These are phyloP conservation scores for Galbula dea DNA, from an alignment of 2,113 vertebrate species.

Conservation along the genomic window DNA sequence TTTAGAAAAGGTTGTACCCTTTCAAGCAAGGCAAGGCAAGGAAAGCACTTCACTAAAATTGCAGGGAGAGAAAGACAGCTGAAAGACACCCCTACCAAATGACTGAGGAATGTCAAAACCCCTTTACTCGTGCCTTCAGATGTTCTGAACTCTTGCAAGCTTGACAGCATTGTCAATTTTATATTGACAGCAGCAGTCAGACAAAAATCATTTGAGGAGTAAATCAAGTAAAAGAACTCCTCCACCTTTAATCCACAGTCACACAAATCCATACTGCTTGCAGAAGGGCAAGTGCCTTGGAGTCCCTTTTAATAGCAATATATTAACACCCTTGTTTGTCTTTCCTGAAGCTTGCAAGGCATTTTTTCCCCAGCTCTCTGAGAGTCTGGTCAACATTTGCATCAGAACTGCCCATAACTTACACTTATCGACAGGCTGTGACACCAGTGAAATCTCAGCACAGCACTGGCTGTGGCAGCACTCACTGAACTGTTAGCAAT, in stretches of 20 bases:
- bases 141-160: constrained; percentile 25
- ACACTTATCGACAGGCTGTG: neutral
- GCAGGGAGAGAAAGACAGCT: neutral
- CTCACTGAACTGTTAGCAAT: constrained; percentile 14
- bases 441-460: neutral
- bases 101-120: constrained; percentile 14
- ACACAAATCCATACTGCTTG: constrained; percentile 32
- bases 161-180: constrained; percentile 50
- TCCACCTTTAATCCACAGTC: neutral
- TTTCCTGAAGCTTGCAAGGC: neutral
- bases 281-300: neutral
- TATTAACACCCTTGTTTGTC: constrained; percentile 34
- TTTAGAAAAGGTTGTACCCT: neutral
- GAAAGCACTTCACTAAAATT: neutral
- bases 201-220: constrained; percentile 33
- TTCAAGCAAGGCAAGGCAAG: constrained; percentile 11
- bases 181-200: constrained; percentile 54
- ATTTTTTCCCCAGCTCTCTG: accelerated
- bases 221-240: constrained; percentile 18
- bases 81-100: neutral
- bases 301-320: neutral
- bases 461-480: neutral
- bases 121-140: neutral
- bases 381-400: neutral
- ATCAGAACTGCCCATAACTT: neutral